Conservation (phyloP, 2,797 vertebrate genomes). For the Rhabdomys pumilio region DNA sequence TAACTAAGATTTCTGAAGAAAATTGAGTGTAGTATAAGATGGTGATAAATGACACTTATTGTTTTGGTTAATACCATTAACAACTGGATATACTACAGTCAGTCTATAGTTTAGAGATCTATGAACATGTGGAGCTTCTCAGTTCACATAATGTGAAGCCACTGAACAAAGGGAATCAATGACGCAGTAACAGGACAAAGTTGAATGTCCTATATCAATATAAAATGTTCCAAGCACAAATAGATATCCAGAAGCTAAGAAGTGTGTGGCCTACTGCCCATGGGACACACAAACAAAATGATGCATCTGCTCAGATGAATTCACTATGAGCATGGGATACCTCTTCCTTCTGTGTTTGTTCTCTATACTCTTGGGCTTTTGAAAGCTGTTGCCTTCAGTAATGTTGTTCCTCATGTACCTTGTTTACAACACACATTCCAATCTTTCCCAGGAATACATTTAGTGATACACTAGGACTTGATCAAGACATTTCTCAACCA, state of each 20-base stretch:
- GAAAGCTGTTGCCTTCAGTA: background rate
- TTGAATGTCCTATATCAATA: accelerated
- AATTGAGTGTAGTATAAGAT: background rate
- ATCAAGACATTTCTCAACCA: too few species aligned
- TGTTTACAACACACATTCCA: background rate
- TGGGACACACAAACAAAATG: background rate
- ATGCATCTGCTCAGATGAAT: background rate
- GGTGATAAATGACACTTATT: too few species aligned
- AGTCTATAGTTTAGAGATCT: background rate
- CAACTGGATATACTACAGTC: background rate
- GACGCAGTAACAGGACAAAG: accelerated
- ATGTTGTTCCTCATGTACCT: background rate
- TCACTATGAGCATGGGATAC: too few species aligned
- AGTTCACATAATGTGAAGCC: background rate
- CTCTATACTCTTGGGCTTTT: background rate
- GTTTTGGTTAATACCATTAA: background rate
- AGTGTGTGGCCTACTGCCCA: background rate
- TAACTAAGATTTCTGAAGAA: background rate
- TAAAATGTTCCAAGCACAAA: background rate
- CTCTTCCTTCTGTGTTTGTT: background rate
- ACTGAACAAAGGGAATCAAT: background rate
- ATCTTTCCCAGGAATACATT: background rate
- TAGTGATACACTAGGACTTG: background rate
- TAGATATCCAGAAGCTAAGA: background rate
- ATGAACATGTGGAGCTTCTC: too few species aligned